Conservation (phyloP, 2,113 vertebrate genomes). For the Oncorhynchus kisutch region DNA sequence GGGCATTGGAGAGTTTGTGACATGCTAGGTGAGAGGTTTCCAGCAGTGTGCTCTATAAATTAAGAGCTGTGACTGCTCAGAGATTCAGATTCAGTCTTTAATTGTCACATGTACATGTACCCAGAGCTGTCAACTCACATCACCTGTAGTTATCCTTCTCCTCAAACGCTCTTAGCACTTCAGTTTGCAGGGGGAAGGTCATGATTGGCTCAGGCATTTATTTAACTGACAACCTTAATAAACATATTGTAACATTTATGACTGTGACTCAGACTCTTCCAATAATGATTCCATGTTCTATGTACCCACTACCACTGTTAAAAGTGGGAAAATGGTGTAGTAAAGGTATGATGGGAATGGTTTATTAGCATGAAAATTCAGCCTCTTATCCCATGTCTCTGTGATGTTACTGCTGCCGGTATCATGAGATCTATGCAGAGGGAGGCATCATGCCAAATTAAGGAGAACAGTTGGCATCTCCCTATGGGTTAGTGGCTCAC, state of each 20-base stretch:
- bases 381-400: background rate
- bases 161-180: slow-evolving; percentile 9
- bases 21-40: slow-evolving; percentile 35
- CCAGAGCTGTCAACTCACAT: slow-evolving; percentile 50
- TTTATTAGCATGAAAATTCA: background rate
- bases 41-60: slow-evolving; percentile 45
- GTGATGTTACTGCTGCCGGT: no score
- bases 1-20: slow-evolving; percentile 36
- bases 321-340: background rate
- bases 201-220: background rate
- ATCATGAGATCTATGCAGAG: background rate
- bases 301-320: slow-evolving; percentile 7
- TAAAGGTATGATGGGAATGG: background rate
- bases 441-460: slow-evolving; percentile 50
- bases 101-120: background rate
- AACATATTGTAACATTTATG: slow-evolving; percentile 8
- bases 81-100: no score
- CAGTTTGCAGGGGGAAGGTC: slow-evolving; percentile 22
- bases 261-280: slow-evolving; percentile 4
- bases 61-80: slow-evolving; percentile 43
- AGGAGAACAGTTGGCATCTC: slow-evolving; percentile 55
- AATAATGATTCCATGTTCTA: background rate
- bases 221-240: background rate
- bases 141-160: slow-evolving; percentile 25
- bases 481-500: slow-evolving; percentile 38